A percentile compares a stretch with the other conserved stretches of the same genome.
Conservation (phyloP, 2,888 invertebrate genomes). For the Caenorhabditis macrosperma region DNA sequence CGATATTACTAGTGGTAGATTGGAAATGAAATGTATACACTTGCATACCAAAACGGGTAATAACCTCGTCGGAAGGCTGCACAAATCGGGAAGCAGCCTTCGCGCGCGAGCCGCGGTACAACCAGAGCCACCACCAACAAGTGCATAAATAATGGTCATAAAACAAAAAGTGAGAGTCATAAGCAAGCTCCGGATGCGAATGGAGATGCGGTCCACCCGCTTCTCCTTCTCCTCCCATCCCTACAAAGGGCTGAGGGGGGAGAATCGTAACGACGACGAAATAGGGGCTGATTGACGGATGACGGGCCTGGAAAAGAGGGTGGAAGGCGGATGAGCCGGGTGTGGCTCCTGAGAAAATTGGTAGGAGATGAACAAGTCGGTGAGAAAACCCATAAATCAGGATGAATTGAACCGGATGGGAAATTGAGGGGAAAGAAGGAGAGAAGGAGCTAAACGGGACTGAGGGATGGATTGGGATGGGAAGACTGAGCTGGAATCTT, state of each 20-base stretch:
- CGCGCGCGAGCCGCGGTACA: background rate
- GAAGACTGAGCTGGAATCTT: background rate
- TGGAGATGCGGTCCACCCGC: slow-evolving; percentile 13
- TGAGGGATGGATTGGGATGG: background rate
- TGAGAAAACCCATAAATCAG: slow-evolving; percentile 22
- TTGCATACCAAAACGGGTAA: slow-evolving; percentile 1
- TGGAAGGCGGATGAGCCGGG: slow-evolving; percentile 31
- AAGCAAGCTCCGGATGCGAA: slow-evolving; percentile 40
- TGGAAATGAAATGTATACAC: background rate
- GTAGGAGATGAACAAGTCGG: slow-evolving; percentile 2
- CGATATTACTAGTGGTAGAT: too few relatives aligned
- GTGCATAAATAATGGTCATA: slow-evolving; percentile 57
- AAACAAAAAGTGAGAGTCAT: slow-evolving; percentile 58
- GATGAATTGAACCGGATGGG: background rate
- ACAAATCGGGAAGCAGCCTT: background rate
- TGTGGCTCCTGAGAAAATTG: slow-evolving; percentile 38
- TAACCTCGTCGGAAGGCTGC: background rate
- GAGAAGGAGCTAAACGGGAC: slow-evolving; percentile 1
- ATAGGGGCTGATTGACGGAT: slow-evolving; percentile 40
- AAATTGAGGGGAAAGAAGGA: slow-evolving; percentile 15
- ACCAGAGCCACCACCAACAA: slow-evolving; percentile 32
- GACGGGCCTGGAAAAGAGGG: slow-evolving; percentile 51
- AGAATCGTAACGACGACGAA: slow-evolving; percentile 54
- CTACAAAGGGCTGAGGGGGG: background rate
- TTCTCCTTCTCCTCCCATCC: slow-evolving; percentile 1